phyloP scores from a whole-genome alignment of 2,888 invertebrate species.

The Maniola hyperantus region DNA sequence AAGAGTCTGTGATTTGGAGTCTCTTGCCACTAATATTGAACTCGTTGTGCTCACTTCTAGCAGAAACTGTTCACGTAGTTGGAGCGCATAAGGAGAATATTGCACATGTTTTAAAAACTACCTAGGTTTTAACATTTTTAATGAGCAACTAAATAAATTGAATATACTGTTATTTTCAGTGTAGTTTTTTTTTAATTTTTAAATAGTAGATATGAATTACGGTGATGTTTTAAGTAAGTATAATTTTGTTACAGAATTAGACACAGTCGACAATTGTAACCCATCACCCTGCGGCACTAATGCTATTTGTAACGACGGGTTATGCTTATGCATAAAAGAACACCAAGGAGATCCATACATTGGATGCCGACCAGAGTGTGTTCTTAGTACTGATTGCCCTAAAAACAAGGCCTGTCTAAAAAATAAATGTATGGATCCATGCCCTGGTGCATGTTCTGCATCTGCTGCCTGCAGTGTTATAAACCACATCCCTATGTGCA shows the following conservation, averaged over 20 bases:
- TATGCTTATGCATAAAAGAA: conserved; percentile 84
- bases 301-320: conserved; percentile 81
- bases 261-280: conserved; percentile 74
- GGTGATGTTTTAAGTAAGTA: no score
- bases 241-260: conserved; percentile 51
- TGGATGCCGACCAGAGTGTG: conserved; percentile 88
- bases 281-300: conserved; percentile 87
- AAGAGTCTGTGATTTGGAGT: no score
- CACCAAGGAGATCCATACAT: conserved; percentile 86
- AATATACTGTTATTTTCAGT: no score
- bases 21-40: no score
- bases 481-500: conserved; percentile 88
- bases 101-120: no score
- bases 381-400: conserved; percentile 85
- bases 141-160: no score
- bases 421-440: conserved; percentile 88
- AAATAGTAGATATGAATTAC: no score
- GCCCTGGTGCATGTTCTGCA: conserved; percentile 86
- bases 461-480: conserved; percentile 88
- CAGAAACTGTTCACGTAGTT: no score
- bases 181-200: no score
- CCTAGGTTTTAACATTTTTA: no score
- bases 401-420: conserved; percentile 85
- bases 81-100: no score
- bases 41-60: no score